Evolutionary conservation across 2,888 invertebrate species (phyloP), one percentile per base, ranked within the genome.

Genomic region (Eumacrocentrus americanus): DNA sequence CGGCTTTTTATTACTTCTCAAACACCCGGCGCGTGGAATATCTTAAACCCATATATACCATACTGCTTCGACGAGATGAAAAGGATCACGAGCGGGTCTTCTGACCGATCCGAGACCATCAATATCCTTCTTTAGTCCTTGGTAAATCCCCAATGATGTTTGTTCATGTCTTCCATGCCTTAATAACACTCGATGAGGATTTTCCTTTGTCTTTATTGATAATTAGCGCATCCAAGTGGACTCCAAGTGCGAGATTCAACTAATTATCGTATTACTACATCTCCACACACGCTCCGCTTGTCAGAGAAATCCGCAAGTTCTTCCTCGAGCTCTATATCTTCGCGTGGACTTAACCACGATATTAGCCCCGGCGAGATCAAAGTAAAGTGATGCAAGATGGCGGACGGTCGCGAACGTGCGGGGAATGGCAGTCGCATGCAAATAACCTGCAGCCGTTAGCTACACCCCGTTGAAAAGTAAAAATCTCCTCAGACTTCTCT

Each of bases 21-120:
- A 69, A 69, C 70, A 70, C 69, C 70, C 70, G 70, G 70, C 67
- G 67, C 67, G 64, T 69, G 67, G 67, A 65, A 67, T 69, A 69
- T 67, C 67, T 68, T 67, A 67, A 67, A 68, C 61, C 62, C 62
- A 67, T 67, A 64, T 60, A 53, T 61, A 58, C 61, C 48, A 58
- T 51, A 51, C 50, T 29, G 42, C 38, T 40, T 50, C 42, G 35
- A 34, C 60, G 54, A 48, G 60, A 60, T 60, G 54, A 50, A 48
- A n/a, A 54, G 54, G 29, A 38, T 16, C 29, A 50, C 29, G 50
- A 50, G 42, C 18, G 44, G 20, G 29, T 34, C 37, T 23, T 52
- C 50, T 60, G 60, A 60, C 60, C 54, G 50, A 54, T 60, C 20
- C 20, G 29, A 12, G 1, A 14, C 48, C 60, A 60, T 60, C 60